Conservation (phyloP, 2,888 invertebrate species). For the Megastigmus dorsalis region DNA sequence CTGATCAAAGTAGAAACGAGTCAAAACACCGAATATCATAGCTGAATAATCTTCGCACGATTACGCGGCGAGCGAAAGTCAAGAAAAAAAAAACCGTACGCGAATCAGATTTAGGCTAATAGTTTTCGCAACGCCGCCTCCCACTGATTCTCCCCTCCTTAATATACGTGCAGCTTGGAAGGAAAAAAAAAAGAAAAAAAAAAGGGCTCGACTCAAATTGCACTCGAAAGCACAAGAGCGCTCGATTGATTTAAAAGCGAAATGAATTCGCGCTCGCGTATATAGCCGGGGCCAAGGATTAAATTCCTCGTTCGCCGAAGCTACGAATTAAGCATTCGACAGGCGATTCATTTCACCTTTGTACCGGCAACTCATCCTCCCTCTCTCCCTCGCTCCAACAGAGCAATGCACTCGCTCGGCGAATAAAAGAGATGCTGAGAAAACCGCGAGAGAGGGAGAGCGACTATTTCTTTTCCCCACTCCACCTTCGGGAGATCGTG, state of each 20-base stretch:
- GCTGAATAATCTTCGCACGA: too few species aligned
- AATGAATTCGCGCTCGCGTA: slow-evolving; percentile 5
- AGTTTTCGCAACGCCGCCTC: too few species aligned
- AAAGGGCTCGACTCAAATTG: too few species aligned
- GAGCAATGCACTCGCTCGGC: neutral
- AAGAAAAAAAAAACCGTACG: too few species aligned
- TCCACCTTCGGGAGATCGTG: slow-evolving; percentile 29
- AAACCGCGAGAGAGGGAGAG: neutral
- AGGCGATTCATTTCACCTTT: slow-evolving; percentile 29
- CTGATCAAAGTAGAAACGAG: too few species aligned
- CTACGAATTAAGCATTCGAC: slow-evolving; percentile 38
- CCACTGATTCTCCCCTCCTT: too few species aligned
- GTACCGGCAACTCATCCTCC: neutral
- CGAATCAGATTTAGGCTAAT: too few species aligned
- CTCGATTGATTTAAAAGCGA: slow-evolving; percentile 38
- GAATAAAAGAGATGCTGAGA: neutral
- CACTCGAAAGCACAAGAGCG: slow-evolving; percentile 1
- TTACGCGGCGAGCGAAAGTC: too few species aligned
- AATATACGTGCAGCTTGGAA: too few species aligned
- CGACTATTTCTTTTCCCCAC: neutral
- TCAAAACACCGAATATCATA: too few species aligned
- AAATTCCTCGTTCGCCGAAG: slow-evolving; percentile 29
- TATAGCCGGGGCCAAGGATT: too few species aligned
- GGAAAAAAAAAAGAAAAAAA: too few species aligned
- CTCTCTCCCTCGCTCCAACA: neutral